Evolutionary conservation across 23 tunicate species (phyloP), one percentile per base, ranked within the genome.

Genomic region (Diplosoma virens): DNA sequence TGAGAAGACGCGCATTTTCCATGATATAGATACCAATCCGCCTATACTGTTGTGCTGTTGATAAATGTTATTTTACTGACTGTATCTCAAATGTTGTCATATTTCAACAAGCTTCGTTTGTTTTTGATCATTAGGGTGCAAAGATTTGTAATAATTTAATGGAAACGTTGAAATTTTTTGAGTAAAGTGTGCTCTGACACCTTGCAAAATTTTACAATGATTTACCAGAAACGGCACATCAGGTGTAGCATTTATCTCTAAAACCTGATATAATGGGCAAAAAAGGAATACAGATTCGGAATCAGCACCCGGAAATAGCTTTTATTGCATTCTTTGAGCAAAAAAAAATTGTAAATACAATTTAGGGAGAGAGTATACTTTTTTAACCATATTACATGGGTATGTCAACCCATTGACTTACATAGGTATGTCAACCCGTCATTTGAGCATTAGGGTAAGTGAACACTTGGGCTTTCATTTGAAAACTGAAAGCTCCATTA

Each of bases 1-100:
- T 54, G 14, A 54, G 75, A 68, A 68, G 23, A 37, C 54, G 54
- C 26, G 75, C 75, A 68, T 68, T 68, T 68, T 37, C 22, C 6
- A 14, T 68, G 9, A 68, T 4, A 16, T 68, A 68, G 75, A 68
- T 34, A 68, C 54, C 22, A 26, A 25, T 14, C 11, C 30, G 35
- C 3, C 30, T 14, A 29, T 4, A 63, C 20, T 63, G 25, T 6
- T 56, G 14, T 29, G 70, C 20, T 63, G 14, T 63, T 63, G 30
- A 63, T 63, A 29, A 25, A 63, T 63, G 35, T 20, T 29, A 28
- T 25, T 63, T 26, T 6, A 63, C 37, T 63, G 70, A 30, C 30
- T 63, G 70, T 36, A 25, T 63, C 70, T 6, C 70, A 63, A 29
- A n/a, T 63, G 63, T 20, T 14, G 17, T 41, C 50, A 16, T 56